These are phyloP conservation scores for Xanthia icteritia DNA, from an alignment of 2,888 invertebrate genomes.

Conservation along the genomic window DNA sequence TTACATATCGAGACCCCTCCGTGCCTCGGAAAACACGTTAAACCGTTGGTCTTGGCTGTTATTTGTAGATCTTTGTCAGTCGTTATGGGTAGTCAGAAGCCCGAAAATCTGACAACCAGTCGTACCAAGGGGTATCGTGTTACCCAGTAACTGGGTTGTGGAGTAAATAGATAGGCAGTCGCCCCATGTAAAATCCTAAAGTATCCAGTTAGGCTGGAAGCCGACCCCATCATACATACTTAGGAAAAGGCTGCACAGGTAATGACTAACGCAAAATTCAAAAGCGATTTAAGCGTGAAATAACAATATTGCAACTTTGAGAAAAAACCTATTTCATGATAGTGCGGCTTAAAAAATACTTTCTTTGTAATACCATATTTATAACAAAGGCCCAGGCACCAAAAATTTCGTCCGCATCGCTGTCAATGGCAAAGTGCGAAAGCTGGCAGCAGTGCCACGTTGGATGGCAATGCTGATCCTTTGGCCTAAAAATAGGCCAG, in stretches of 20 bases:
- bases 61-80: neutral
- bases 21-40: neutral
- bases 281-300: no score
- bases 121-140: neutral
- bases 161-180: neutral
- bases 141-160: neutral
- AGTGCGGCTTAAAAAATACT: neutral
- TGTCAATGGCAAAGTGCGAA: no score
- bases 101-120: neutral
- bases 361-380: neutral
- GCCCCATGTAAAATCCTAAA: no score
- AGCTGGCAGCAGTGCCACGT: no score
- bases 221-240: neutral
- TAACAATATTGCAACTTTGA: neutral
- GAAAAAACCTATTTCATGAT: neutral
- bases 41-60: neutral
- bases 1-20: neutral
- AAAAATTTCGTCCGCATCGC: no score
- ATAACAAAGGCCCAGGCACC: neutral
- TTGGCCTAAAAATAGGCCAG: no score
- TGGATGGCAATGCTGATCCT: no score
- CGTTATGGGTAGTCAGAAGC: neutral
- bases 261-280: no score
- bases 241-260: neutral
- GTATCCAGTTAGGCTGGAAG: no score